Base-by-base conservation (phyloP, 1,140 invertebrate genomes). In the Ephestia elutella region DNA sequence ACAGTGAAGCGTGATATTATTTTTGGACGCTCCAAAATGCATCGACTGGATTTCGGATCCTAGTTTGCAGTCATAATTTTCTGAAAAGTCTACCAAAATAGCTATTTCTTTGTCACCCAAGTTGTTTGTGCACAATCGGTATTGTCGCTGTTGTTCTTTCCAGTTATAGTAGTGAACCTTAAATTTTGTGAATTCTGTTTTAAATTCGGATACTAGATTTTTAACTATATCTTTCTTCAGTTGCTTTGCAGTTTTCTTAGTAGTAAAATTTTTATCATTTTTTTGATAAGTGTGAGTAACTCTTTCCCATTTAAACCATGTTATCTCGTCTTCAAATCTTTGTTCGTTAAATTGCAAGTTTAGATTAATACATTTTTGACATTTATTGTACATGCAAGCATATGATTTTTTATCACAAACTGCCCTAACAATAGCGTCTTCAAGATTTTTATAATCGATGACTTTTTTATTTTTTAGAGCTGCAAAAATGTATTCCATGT, bases 21-120 rank as follows among this genome's bases (percentile, higher is more conserved):
- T 58, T 56, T 68, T 65, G 17, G 62, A 65, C 5, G 62, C 59
- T 55, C 65, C 65, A 49, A 64, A 64, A 56, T 68, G 59, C 44
- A 56, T 65, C 17, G 62, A 18, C 21, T 65, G 59, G 10, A 65
- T 35, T 32, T 65, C 65, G 8, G 15, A 17, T 9, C 25, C 21
- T 0, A 56, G 28, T 32, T 67, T 67, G 50, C 62, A 63, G 21
- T 57, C 35, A 13, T 50, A 67, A 32, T 67, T 67, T 56, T 67
- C 58, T 20, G 61, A 67, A 56, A 64, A 67, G 20, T 64, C 65
- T 48, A 30, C 49, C 28, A 60, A 18, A 28, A 67, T 54, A 0
- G 32, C 38, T 11, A 57, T 49, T 60, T 67, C 65, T 28, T 68
- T 38, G 19, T 35, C 25, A 30, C 56, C 57, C 15, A 61, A 17